Conservation (phyloP, 2,113 vertebrate genomes). For the Cyprinodon brontotheroides region DNA sequence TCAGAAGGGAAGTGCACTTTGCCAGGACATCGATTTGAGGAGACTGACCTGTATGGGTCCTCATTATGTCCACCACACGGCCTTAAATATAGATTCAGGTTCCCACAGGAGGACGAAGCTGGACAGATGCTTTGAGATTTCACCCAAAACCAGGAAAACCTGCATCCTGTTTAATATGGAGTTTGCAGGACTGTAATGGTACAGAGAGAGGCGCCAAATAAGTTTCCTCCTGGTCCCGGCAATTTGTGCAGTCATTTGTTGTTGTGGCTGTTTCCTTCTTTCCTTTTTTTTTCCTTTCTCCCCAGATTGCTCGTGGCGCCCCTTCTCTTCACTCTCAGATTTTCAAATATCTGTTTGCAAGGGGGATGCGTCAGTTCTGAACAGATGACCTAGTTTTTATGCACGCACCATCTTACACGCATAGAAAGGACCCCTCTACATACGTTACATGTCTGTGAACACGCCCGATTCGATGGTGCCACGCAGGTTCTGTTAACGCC, state of each 20-base stretch:
- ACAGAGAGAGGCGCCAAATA: constrained; percentile 54
- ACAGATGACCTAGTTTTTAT: constrained; percentile 81
- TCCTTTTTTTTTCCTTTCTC: constrained; percentile 7
- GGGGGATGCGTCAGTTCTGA: constrained; percentile 78
- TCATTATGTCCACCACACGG: constrained; percentile 59
- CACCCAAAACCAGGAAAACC: constrained; percentile 49
- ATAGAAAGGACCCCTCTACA: constrained; percentile 53
- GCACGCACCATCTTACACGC: constrained; percentile 66
- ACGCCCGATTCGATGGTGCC: constrained; percentile 36
- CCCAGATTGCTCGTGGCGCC: constrained; percentile 67
- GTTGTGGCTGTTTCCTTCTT: constrained; percentile 42
- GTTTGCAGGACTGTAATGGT: constrained; percentile 58
- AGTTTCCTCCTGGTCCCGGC: constrained; percentile 58
- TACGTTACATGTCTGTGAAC: constrained; percentile 47
- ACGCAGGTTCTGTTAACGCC: constrained; percentile 47
- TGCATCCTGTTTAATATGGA: constrained; percentile 62
- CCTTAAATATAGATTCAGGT: constrained; percentile 55
- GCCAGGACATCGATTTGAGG: constrained; percentile 58
- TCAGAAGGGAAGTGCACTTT: constrained; percentile 50
- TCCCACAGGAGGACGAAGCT: constrained; percentile 44
- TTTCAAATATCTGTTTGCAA: constrained; percentile 78
- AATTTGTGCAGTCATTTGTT: constrained; percentile 72
- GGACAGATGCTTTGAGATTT: constrained; percentile 22
- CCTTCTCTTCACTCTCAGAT: constrained; percentile 70
- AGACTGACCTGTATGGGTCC: constrained; percentile 57